Evolutionary conservation across 2,888 invertebrate genomes (phyloP).

Genomic region (Criorhina ranunculi): DNA sequence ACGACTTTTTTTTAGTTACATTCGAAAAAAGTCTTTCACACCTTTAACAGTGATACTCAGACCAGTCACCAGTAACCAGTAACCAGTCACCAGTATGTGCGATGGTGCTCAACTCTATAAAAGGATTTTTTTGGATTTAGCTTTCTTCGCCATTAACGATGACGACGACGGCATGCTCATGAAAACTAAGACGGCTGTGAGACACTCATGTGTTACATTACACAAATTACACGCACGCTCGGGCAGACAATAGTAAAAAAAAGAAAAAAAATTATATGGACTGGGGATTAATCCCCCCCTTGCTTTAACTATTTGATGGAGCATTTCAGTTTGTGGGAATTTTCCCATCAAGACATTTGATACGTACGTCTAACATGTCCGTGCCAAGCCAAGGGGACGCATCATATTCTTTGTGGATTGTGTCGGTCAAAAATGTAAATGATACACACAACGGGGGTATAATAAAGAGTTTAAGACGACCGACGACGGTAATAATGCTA

Average conservation of each 20-base stretch:
- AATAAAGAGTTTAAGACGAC: constrained; percentile 21
- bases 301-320: too few relatives aligned
- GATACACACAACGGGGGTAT: constrained; percentile 34
- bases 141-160: constrained; percentile 44
- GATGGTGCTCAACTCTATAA: constrained; percentile 36
- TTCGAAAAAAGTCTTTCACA: constrained; percentile 51
- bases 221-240: constrained; percentile 72
- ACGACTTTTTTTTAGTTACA: constrained; percentile 70
- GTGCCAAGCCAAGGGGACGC: constrained; percentile 41
- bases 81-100: too few relatives aligned
- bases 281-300: constrained; percentile 47
- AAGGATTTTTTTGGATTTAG: constrained; percentile 53
- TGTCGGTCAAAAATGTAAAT: constrained; percentile 65
- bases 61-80: too few relatives aligned
- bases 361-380: too few relatives aligned
- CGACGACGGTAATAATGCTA: constrained; percentile 40
- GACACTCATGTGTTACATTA: constrained; percentile 69
- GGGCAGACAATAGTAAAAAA: constrained; percentile 62
- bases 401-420: constrained; percentile 7
- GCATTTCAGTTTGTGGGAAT: constrained; percentile 31
- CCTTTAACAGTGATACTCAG: constrained; percentile 22
- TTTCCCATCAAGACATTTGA: constrained; percentile 49
- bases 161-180: not conserved
- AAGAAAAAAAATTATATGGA: constrained; percentile 26
- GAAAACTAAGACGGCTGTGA: constrained; percentile 51